Percentiles rank a stretch among this genome's conserved stretches.
These are phyloP conservation scores for Grammomys dolichurus DNA, from an alignment of 2,113 vertebrate species.

Conservation along the genomic window DNA sequence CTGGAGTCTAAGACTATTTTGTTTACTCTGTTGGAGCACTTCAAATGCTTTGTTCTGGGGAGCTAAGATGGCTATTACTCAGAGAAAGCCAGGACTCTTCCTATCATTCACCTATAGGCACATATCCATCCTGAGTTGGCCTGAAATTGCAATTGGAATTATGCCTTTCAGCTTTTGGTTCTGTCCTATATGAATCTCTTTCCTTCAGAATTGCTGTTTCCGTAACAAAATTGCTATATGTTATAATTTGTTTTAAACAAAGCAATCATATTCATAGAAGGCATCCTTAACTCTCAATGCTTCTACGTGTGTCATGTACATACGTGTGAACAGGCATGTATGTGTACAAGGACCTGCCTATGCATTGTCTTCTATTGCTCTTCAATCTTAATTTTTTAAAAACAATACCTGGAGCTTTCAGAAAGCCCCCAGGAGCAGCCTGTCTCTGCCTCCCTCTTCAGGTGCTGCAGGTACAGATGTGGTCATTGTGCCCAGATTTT, in stretches of 20 bases:
- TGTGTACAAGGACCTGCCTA: background rate
- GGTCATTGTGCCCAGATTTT: background rate
- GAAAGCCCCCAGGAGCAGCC: background rate
- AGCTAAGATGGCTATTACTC: background rate
- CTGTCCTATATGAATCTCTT: background rate
- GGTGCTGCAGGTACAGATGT: background rate
- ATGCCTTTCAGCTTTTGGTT: background rate
- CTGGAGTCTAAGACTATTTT: conserved; percentile 3
- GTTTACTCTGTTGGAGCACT: conserved; percentile 21
- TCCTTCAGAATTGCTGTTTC: conserved; percentile 5
- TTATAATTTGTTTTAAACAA: background rate
- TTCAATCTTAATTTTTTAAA: background rate
- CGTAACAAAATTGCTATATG: background rate
- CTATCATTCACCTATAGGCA: background rate
- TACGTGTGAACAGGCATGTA: background rate
- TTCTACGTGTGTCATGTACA: background rate
- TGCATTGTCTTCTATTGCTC: background rate
- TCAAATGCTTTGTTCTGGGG: background rate
- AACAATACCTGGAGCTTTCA: background rate
- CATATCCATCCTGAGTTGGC: background rate
- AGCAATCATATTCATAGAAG: background rate
- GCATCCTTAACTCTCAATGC: background rate
- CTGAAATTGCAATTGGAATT: background rate
- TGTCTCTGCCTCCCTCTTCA: background rate
- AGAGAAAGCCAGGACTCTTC: background rate